Conservation (phyloP, 2,888 invertebrate species). For the Ochlodes sylvanus region DNA sequence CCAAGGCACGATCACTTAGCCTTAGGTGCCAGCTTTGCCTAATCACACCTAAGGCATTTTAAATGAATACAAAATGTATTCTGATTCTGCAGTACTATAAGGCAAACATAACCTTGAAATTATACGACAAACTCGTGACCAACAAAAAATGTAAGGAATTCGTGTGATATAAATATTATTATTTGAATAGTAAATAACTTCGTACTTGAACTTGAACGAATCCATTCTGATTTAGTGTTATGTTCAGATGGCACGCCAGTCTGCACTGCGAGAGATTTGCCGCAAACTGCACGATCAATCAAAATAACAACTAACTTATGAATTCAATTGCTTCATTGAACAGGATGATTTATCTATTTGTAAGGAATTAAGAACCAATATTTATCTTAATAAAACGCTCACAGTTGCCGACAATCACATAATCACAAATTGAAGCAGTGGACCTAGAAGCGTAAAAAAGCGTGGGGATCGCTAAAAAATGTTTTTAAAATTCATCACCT, state of each 20-base stretch:
- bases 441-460: no score
- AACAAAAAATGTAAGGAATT: background rate
- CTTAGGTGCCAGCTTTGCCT: background rate
- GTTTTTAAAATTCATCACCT: no score
- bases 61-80: background rate
- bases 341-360: background rate
- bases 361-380: background rate
- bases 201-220: conserved; percentile 1
- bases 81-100: background rate
- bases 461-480: no score
- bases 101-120: conserved; percentile 1
- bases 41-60: conserved; percentile 1
- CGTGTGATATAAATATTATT: background rate
- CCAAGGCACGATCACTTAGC: background rate
- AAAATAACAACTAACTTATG: no score
- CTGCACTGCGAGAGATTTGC: background rate
- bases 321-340: background rate
- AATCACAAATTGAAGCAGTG: no score
- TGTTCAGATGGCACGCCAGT: conserved; percentile 11
- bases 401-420: no score
- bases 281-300: background rate
- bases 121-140: conserved; percentile 1
- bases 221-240: background rate
- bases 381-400: no score
- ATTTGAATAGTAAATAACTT: background rate